Base-by-base conservation (phyloP, 1,140 invertebrate genomes). In the Drosophila erecta region DNA sequence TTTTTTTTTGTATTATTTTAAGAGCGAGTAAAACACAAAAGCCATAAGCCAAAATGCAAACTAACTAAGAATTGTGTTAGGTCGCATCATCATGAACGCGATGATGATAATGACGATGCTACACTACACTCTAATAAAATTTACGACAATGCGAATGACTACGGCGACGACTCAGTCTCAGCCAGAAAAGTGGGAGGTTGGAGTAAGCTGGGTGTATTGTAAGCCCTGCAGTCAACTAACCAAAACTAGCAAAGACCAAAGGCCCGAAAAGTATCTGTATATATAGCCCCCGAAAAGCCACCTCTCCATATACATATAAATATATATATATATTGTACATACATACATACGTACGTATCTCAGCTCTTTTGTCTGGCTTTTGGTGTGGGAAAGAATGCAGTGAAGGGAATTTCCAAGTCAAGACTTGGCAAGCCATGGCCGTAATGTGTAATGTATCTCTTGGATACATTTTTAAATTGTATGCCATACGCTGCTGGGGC, bases 361-460 rank as follows among this genome's bases (percentile, higher is more conserved):
- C 35, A 43, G 61, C 50, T 58, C 49, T 70, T 47, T 70, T 79
- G 62, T 75, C 60, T 75, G 54, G 51, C 66, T 58, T n/a, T n/a
- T 67, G 77, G 78, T 86, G 81, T 86, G 81, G 81, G 78, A 86
- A 86, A 86, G 83, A 86, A 86, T 86, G 81, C 81, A 85, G 76
- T 86, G 83, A 86, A 86, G 81, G 81, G 81, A 86, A 86, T 86
- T 86, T 86, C 81, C 81, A 86, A 77, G 75, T 61, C 64, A 77
- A 85, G 81, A 86, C 81, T 85, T 85, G 81, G 81, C 81, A 85
- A 78, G 78, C 78, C 69, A 81, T 60, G 70, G 67, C 74, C 77
- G 78, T 80, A 86, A 81, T 86, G 69, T 86, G 83, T 86, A 86
- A 86, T 86, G 81, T 86, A 86, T 86, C 81, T 86, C 81, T 78